Evolutionary conservation across 2,797 vertebrate species (phyloP), one percentile per base, ranked within the genome.

Genomic region (Schizopygopsis pylzovi): DNA sequence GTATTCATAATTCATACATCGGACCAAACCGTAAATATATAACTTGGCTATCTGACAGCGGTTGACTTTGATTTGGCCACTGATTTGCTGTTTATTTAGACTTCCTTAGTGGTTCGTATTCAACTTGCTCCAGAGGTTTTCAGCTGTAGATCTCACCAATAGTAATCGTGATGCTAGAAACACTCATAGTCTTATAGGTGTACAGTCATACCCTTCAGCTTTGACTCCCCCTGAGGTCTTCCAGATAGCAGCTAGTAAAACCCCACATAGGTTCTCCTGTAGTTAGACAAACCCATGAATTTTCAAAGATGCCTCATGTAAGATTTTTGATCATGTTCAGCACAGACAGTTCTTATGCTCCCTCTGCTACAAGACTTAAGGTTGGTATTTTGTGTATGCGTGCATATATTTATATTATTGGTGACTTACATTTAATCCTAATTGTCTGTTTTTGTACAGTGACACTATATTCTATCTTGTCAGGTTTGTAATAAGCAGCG

Each of bases 391-490:
- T 25, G 45, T 79, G 15, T 63, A 18, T 65, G 41, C 1, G 45
- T 76, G 45, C 63, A 33, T 59, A 56, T 79, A 56, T 56, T 77
- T 84, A 70, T 84, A 45, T 59, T 72, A 71, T 47, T n/a, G 11
- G 73, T 84, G 37, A 84, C 73, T 76, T 22, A 63, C 56, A 18
- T 54, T 76, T 80, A 67, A 80, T 72, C 28, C 28, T 83, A 37
- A 63, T n/a, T 76, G 63, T 70, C 6, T 54, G 25, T 79, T 81
- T 81, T 70, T 81, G 45, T 81, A 84, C 72, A 52, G 59, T 79
- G 54, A 71, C 41, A 49, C 68, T 54, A 33, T 77, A 54, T 25
- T 25, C 6, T 52, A 65, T 80, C 52, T 82, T 3, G 43, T 84
- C 61, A 79, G 12, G 63, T 45, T 72, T 79, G 77, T 85, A 45